Conservation (phyloP, 1,140 invertebrate species). For the Drosophila leontia region DNA sequence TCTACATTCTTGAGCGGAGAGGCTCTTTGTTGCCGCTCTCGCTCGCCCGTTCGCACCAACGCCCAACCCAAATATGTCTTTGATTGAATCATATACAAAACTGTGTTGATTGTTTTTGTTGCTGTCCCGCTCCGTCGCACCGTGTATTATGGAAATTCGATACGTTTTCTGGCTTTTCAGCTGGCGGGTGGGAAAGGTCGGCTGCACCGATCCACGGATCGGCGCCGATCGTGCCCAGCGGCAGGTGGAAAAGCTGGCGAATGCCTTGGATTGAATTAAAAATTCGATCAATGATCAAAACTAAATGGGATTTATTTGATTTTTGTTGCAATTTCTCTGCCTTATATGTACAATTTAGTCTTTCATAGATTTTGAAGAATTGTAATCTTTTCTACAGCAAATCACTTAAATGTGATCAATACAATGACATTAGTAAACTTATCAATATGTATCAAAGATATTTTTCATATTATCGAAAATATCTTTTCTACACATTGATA, state of each 20-base stretch:
- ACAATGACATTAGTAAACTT: background rate
- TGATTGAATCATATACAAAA: slow-evolving; percentile 82
- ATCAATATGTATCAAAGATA: background rate
- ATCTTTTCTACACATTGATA: too few relatives aligned
- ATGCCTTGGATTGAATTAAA: slow-evolving; percentile 46
- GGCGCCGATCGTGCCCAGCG: slow-evolving; percentile 2
- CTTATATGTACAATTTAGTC: background rate
- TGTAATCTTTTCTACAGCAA: background rate
- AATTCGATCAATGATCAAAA: slow-evolving; percentile 5
- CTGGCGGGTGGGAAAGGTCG: slow-evolving; percentile 39
- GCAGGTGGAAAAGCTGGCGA: slow-evolving; percentile 41
- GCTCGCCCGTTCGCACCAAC: slow-evolving; percentile 69
- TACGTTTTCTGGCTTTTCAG: slow-evolving; percentile 69
- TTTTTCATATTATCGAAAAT: too few relatives aligned
- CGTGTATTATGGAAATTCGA: slow-evolving; percentile 84
- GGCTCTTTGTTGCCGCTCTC: slow-evolving; percentile 40
- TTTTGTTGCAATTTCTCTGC: background rate
- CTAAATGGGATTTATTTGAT: slow-evolving; percentile 7
- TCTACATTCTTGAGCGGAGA: slow-evolving; percentile 70
- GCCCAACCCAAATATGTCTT: slow-evolving; percentile 84
- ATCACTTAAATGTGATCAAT: background rate
- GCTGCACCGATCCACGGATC: slow-evolving; percentile 11
- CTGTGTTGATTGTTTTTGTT: slow-evolving; percentile 74
- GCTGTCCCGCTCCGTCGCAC: slow-evolving; percentile 79
- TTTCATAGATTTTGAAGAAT: background rate